Conservation (phyloP, 53 echinoderm and acorn worm genomes). For the Crossaster papposus region DNA sequence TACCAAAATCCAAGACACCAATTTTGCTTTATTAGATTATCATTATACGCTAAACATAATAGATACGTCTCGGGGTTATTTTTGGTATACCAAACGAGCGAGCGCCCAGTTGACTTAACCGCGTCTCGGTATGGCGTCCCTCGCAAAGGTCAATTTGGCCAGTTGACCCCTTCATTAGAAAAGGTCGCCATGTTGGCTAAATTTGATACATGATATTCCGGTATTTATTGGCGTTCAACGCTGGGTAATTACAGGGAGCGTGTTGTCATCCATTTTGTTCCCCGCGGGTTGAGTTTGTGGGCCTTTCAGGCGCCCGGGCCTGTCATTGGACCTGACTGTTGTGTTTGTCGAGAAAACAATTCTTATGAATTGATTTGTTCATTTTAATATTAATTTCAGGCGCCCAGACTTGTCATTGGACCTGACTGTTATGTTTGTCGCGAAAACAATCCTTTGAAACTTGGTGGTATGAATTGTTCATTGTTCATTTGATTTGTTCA, state of each 20-base stretch:
- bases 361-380: too few relatives aligned
- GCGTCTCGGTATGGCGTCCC: conserved; percentile 39
- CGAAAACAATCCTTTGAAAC: too few relatives aligned
- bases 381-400: too few relatives aligned
- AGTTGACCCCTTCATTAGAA: conserved; percentile 31
- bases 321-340: too few relatives aligned
- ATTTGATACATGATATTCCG: conserved; percentile 45
- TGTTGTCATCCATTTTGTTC: neutral
- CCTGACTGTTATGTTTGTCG: too few relatives aligned
- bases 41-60: neutral
- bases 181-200: conserved; percentile 14
- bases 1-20: neutral
- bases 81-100: conserved; percentile 9
- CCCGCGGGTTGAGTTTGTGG: conserved; percentile 16
- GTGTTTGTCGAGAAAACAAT: too few relatives aligned
- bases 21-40: conserved; percentile 19
- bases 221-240: conserved; percentile 33
- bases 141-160: conserved; percentile 47
- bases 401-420: too few relatives aligned
- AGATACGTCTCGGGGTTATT: neutral
- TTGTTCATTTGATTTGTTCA: too few relatives aligned
- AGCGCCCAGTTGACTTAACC: neutral
- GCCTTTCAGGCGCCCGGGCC: neutral
- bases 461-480: too few relatives aligned
- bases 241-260: conserved; percentile 24